Percentiles rank a stretch among this genome's conserved stretches.
phyloP scores from a whole-genome alignment of 1,140 invertebrate species.

The Ips typographus region DNA sequence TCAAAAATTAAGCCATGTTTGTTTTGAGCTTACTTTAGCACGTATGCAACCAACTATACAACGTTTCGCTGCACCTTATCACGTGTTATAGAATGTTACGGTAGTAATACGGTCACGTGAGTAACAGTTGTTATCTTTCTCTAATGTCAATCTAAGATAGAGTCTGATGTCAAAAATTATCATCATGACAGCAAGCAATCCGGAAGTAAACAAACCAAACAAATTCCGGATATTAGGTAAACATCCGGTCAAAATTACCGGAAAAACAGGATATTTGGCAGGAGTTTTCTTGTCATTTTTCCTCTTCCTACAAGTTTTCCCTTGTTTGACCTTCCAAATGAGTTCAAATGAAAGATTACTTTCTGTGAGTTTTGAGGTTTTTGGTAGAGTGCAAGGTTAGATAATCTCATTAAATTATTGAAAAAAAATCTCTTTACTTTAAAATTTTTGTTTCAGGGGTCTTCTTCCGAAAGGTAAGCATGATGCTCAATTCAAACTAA shows the following conservation, averaged over 20 bases:
- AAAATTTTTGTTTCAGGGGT: constrained; percentile 54
- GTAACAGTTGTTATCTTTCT: too few relatives aligned
- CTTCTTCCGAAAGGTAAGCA: constrained; percentile 63
- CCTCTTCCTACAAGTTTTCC: background rate
- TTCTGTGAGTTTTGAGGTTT: constrained; percentile 64
- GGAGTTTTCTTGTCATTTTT: background rate
- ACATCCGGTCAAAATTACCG: background rate
- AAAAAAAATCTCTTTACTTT: background rate
- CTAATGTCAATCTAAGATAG: too few relatives aligned
- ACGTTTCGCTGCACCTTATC: too few relatives aligned
- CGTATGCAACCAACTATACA: too few relatives aligned
- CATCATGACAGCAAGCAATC: too few relatives aligned
- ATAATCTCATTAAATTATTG: constrained; percentile 13
- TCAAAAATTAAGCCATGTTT: too few relatives aligned
- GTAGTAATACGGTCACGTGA: too few relatives aligned
- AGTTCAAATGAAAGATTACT: constrained; percentile 44
- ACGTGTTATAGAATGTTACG: too few relatives aligned
- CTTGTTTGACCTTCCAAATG: constrained; percentile 11
- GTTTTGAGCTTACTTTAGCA: too few relatives aligned
- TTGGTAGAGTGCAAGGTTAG: constrained; percentile 62
- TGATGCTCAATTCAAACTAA: background rate
- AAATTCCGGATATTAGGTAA: too few relatives aligned
- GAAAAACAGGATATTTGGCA: background rate
- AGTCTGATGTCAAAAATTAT: too few relatives aligned
- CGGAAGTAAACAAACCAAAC: too few relatives aligned